Percentiles rank a stretch among this genome's conserved stretches.
Conservation (phyloP, 1,140 invertebrate genomes). For the Tyrophagus putrescentiae region DNA sequence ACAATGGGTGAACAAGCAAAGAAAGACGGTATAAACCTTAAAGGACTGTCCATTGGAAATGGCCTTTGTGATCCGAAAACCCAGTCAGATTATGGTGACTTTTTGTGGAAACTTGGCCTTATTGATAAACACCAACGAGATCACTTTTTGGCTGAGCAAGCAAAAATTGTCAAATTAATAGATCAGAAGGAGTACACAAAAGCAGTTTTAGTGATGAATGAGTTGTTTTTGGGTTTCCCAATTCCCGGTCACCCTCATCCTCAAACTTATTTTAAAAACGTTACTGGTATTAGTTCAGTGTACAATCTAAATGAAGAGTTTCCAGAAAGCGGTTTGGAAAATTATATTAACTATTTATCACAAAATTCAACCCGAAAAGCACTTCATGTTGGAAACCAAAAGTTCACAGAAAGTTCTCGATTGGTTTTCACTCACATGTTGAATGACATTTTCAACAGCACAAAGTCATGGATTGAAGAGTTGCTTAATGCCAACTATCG, state of each 20-base stretch:
- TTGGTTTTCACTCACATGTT: conserved; percentile 54
- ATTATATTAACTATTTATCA: conserved; percentile 34
- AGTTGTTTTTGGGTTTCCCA: conserved; percentile 50
- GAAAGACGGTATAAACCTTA: conserved; percentile 30
- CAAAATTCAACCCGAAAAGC: conserved; percentile 43
- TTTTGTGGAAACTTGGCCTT: conserved; percentile 63
- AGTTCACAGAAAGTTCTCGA: conserved; percentile 41
- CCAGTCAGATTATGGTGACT: conserved; percentile 49
- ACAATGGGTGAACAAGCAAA: conserved; percentile 33
- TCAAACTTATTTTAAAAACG: conserved; percentile 51
- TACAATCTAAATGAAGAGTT: no score
- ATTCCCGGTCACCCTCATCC: conserved; percentile 29
- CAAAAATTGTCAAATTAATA: conserved; percentile 25
- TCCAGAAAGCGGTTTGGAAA: conserved; percentile 34
- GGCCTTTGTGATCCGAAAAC: conserved; percentile 62
- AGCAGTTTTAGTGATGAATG: conserved; percentile 37
- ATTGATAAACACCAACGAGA: conserved; percentile 42
- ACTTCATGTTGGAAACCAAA: conserved; percentile 63
- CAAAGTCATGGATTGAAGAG: conserved; percentile 54
- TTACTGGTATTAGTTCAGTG: conserved; percentile 58
- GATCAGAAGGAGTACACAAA: conserved; percentile 13
- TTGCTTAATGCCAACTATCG: conserved; percentile 37
- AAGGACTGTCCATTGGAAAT: conserved; percentile 61
- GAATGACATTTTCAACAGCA: conserved; percentile 63
- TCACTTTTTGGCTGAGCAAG: conserved; percentile 29